Percentiles rank a stretch among this genome's conserved stretches.
Conservation (phyloP, 2,888 invertebrate species). For the Aleiodes testaceus region DNA sequence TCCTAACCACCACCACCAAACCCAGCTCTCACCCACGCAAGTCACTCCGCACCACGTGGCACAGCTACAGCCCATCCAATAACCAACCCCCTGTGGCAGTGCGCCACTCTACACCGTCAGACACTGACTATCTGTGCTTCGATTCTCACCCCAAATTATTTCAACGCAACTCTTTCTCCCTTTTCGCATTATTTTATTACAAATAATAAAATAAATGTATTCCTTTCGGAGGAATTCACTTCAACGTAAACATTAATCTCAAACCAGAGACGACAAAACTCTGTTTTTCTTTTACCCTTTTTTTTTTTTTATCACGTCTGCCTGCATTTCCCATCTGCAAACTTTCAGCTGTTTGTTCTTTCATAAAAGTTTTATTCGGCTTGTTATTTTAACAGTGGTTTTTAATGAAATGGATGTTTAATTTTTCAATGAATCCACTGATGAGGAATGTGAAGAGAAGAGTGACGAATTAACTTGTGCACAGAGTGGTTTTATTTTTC, state of each 20-base stretch:
- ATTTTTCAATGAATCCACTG: conserved; percentile 10
- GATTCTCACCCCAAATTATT: not conserved
- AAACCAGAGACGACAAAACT: conserved; percentile 7
- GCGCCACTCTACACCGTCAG: conserved; percentile 22
- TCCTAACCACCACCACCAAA: conserved; percentile 12
- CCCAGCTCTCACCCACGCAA: conserved; percentile 25
- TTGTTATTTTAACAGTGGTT: conserved; percentile 26
- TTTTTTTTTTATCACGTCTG: not conserved
- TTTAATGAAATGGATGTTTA: conserved; percentile 17
- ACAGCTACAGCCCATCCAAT: conserved; percentile 6
- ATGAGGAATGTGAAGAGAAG: too few relatives aligned
- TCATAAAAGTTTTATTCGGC: conserved; percentile 26
- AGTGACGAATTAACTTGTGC: too few relatives aligned
- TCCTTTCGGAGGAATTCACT: conserved; percentile 20
- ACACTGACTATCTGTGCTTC: conserved; percentile 17
- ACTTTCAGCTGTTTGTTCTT: conserved; percentile 24
- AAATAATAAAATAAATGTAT: not conserved
- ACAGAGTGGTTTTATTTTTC: too few relatives aligned
- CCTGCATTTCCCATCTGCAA: conserved; percentile 2
- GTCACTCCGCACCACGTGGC: conserved; percentile 31
- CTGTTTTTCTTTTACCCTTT: not conserved
- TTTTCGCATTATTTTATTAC: not conserved
- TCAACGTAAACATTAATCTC: conserved; percentile 36
- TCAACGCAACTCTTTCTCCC: too few relatives aligned
- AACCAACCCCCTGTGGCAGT: conserved; percentile 18